Evolutionary conservation across 2,797 vertebrate genomes (phyloP).

Genomic region (Liasis olivaceus): DNA sequence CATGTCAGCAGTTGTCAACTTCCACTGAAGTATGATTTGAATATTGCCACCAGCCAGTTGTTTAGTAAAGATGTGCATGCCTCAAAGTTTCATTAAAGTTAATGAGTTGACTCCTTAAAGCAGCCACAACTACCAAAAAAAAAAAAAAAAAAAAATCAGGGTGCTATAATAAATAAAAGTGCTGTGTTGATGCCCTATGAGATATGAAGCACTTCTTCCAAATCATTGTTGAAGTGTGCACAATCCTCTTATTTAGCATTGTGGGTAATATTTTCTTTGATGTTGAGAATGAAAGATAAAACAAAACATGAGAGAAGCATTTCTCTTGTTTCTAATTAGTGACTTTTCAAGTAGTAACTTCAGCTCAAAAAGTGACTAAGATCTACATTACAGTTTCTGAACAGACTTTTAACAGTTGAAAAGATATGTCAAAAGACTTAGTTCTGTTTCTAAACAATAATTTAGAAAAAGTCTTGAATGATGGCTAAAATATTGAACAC

Average conservation of each 20-base stretch:
- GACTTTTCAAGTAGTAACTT: background rate
- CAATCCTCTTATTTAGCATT: background rate
- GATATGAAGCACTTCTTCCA: background rate
- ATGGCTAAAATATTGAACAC: background rate
- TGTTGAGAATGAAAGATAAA: background rate
- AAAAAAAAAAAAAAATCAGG: background rate
- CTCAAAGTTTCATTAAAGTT: background rate
- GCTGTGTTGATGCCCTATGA: background rate
- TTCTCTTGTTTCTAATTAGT: conserved; percentile 12
- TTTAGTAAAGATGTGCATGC: background rate
- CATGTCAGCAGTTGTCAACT: conserved; percentile 6
- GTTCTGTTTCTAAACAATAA: conserved; percentile 16
- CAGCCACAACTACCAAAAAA: background rate
- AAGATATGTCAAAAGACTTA: background rate
- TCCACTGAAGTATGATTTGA: background rate
- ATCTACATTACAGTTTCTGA: conserved; percentile 13
- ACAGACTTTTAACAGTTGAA: conserved; percentile 10
- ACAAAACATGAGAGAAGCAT: background rate
- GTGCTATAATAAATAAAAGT: background rate
- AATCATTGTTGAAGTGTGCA: background rate
- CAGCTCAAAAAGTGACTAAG: conserved; percentile 8
- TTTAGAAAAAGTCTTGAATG: background rate
- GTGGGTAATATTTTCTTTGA: fast-evolving
- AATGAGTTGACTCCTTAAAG: background rate
- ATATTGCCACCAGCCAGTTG: background rate